A percentile compares a stretch with the other conserved stretches of the same genome.
Conservation (phyloP, 2,888 invertebrate genomes). For the Tiliacea citrago region DNA sequence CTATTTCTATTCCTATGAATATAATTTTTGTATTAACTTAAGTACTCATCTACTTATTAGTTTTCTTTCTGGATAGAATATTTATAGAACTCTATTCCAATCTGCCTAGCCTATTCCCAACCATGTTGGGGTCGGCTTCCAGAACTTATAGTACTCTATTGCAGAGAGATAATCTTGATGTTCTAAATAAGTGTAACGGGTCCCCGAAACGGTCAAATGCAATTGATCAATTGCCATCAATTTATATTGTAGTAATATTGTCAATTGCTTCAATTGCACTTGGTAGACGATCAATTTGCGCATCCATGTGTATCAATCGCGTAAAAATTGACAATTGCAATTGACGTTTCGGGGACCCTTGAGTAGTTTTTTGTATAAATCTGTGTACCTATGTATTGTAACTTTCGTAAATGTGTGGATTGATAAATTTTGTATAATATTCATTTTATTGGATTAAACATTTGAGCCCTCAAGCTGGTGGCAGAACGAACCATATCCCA, state of each 20-base stretch:
- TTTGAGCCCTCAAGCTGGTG: background rate
- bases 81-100: background rate
- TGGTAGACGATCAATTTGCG: too few relatives aligned
- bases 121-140: too few relatives aligned
- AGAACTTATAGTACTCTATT: too few relatives aligned
- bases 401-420: too few relatives aligned
- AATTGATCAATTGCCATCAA: too few relatives aligned
- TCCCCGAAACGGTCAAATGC: too few relatives aligned
- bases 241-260: too few relatives aligned
- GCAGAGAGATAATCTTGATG: background rate
- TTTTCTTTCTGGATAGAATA: background rate
- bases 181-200: background rate
- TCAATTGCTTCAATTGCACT: too few relatives aligned
- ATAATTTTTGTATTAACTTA: background rate
- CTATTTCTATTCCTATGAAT: background rate
- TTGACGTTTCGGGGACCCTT: too few relatives aligned
- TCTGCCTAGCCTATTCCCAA: too few relatives aligned
- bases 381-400: background rate
- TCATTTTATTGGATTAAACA: background rate
- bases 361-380: background rate
- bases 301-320: too few relatives aligned
- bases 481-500: slow-evolving; percentile 6
- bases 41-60: background rate
- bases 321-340: too few relatives aligned
- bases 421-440: background rate